Evolutionary conservation across 2,113 vertebrate species (phyloP), one percentile per base, ranked within the genome.

Genomic region (Dryoscopus gambensis): DNA sequence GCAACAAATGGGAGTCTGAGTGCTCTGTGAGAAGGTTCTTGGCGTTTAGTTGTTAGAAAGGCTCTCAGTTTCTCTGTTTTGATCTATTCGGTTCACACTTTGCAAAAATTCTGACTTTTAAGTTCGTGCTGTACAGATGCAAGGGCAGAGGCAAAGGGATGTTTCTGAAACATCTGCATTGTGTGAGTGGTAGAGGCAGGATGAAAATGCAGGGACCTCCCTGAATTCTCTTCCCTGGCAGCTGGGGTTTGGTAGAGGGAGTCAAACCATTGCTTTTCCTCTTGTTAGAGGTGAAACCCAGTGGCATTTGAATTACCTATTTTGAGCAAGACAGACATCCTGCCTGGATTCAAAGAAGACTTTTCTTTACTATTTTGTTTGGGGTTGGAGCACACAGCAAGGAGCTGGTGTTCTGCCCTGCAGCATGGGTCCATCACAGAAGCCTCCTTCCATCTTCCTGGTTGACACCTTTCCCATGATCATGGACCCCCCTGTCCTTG

Each of bases 381-480:
- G 73, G 60, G 8, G 6, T 23, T 89, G 69, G 53, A 91, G 31
- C 12, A 30, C 4, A 2, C 15, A 37, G 33, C 0, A 2, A 91
- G 27, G 14, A 37, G 18, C 39, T 81, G 40, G 7, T 74, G 50
- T 70, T 69, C 55, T 77, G 59, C 55, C 15, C 60, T 59, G 30
- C 30, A 55, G 25, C 64, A 39, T 28, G 37, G 35, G 15, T 47
- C 17, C 14, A 22, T 27, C 15, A 23, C 22, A 59, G 76, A 74
- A 78, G 21, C 11, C 7, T 83, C 39, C 15, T 64, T 60, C 24
- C 0, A 0, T 33, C 44, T 67, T 92, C 64, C 30, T 4, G 0
- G n/a, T 19, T 25, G 69, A 10, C 19, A 39, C 6, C 24, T 79
- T 67, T 57, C n/a, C 28, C 0, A 0, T 27, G 40, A 12, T 24